A percentile compares a stretch with the other conserved stretches of the same genome.
phyloP scores from a whole-genome alignment of 2,888 invertebrate species.

The Resseliella maxima region DNA sequence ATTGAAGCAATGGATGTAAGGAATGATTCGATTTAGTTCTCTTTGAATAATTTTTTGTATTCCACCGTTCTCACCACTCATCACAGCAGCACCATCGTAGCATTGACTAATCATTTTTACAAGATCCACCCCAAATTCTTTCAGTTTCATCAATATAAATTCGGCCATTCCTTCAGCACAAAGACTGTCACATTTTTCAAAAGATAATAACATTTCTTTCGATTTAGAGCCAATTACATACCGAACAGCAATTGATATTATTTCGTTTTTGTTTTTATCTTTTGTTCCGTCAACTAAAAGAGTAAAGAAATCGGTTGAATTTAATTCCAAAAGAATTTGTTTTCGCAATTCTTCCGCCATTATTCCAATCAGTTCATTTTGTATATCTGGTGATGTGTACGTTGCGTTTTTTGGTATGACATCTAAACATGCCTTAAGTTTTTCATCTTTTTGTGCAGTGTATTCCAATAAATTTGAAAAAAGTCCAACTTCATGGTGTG shows the following conservation, averaged over 20 bases:
- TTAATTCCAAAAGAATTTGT: not conserved
- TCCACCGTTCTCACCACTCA: too few relatives aligned
- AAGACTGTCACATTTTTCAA: not conserved
- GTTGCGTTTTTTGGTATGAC: too few relatives aligned
- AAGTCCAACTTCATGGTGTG: not conserved
- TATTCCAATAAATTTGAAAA: not conserved
- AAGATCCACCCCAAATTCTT: not conserved
- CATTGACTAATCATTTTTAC: constrained; percentile 3
- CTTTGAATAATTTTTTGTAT: too few relatives aligned
- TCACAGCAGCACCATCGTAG: constrained; percentile 2
- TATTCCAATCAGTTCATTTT: not conserved
- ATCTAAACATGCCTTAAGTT: too few relatives aligned
- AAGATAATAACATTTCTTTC: not conserved
- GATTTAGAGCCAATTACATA: not conserved
- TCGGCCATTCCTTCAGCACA: not conserved
- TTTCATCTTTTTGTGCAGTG: not conserved
- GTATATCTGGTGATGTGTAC: not conserved
- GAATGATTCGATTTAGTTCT: too few relatives aligned
- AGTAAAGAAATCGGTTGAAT: not conserved
- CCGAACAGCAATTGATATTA: not conserved
- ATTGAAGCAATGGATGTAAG: not conserved
- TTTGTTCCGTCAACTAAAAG: not conserved
- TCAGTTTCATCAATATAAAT: not conserved
- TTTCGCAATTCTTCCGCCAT: not conserved
- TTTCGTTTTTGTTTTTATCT: not conserved